Evolutionary conservation across 2,113 vertebrate species (phyloP).

Genomic region (Bambusicola thoracicus): DNA sequence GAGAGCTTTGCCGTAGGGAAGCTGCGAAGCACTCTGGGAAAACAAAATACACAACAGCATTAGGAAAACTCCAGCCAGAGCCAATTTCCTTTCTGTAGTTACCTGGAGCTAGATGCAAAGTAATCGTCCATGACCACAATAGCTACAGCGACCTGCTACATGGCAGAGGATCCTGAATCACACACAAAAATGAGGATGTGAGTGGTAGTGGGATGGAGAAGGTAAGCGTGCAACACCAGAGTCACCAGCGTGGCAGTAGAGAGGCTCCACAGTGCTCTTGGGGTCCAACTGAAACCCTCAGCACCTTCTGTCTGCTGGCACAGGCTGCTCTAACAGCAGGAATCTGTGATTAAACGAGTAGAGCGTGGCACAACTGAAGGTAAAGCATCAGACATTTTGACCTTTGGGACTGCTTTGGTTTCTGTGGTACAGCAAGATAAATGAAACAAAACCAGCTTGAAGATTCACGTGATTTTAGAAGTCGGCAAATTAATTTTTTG

Average conservation of each 20-base stretch:
- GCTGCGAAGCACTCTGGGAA: constrained; percentile 88
- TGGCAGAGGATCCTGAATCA: rapidly evolving
- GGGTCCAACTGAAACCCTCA: background rate
- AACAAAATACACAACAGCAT: background rate
- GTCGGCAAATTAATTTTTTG: background rate
- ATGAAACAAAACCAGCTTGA: constrained; percentile 20
- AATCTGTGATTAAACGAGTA: background rate
- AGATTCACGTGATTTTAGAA: background rate
- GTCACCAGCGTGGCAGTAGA: background rate
- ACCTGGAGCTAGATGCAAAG: background rate
- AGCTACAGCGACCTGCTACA: background rate
- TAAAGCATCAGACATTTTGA: background rate
- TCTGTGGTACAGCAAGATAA: background rate
- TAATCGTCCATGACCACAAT: background rate
- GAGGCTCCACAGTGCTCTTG: background rate
- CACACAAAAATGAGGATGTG: background rate
- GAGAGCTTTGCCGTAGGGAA: constrained; percentile 94
- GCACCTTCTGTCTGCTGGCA: background rate
- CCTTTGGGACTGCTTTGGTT: background rate
- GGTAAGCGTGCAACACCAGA: background rate
- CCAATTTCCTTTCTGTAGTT: background rate
- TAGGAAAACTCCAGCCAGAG: background rate
- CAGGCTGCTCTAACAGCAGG: background rate
- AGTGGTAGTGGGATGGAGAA: background rate
- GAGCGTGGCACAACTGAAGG: background rate